Conservation (phyloP, 1,140 invertebrate genomes). For the Stegodyphus mimosarum region DNA sequence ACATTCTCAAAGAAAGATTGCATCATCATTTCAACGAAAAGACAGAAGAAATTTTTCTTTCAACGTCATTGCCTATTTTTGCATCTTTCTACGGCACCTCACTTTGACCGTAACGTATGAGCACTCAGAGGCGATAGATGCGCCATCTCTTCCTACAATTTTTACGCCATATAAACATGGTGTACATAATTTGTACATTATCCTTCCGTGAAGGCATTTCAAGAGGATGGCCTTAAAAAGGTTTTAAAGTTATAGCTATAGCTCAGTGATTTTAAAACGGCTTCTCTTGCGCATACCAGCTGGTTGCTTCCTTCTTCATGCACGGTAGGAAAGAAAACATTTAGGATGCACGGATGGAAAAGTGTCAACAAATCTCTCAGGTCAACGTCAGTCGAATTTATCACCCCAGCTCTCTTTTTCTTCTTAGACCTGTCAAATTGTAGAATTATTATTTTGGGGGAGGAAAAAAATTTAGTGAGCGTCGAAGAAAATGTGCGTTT, state of each 20-base stretch:
- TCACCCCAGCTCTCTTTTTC: not conserved
- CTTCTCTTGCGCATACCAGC: not conserved
- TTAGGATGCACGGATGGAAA: not conserved
- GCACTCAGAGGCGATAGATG: too few relatives aligned
- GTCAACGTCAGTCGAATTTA: constrained; percentile 11
- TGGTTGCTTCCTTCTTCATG: not conserved
- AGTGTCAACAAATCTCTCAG: constrained; percentile 28
- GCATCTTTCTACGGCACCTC: too few relatives aligned
- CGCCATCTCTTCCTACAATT: not conserved
- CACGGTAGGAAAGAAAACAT: not conserved
- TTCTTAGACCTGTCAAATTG: too few relatives aligned
- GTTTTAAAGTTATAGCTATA: constrained; percentile 52
- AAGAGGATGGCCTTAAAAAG: constrained; percentile 42
- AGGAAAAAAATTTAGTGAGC: not conserved
- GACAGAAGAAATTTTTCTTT: not conserved
- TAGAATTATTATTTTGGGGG: too few relatives aligned
- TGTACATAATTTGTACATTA: constrained; percentile 60
- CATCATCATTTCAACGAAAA: too few relatives aligned
- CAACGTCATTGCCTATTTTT: not conserved
- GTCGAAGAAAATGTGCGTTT: not conserved
- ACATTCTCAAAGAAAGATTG: too few relatives aligned
- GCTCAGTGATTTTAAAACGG: constrained; percentile 14
- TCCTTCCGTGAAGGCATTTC: not conserved
- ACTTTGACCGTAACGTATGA: too few relatives aligned
- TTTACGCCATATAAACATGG: constrained; percentile 47